Percentiles rank a stretch among this genome's conserved stretches.
These are phyloP conservation scores for Acyrthosiphon pisum DNA, from an alignment of 1,140 invertebrate genomes.

Conservation along the genomic window DNA sequence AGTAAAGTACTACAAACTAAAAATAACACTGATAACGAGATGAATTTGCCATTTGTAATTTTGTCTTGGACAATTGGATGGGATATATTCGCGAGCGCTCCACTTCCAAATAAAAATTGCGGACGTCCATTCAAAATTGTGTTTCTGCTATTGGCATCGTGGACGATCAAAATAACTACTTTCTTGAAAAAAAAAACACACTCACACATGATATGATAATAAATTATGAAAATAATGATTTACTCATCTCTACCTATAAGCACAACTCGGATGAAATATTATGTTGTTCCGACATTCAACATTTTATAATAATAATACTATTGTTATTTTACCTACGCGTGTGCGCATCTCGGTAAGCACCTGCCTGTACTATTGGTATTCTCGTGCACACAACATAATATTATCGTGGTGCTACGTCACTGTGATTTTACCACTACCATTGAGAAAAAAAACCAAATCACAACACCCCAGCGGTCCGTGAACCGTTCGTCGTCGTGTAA, in stretches of 20 bases:
- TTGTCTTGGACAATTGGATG: too few relatives aligned
- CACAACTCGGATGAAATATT: too few relatives aligned
- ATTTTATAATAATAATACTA: too few relatives aligned
- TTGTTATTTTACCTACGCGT: neutral
- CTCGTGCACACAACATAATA: neutral
- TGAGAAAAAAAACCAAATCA: neutral
- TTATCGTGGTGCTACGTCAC: neutral
- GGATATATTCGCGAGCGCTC: neutral
- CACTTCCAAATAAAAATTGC: neutral
- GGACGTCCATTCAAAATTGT: neutral
- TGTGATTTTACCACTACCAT: slow-evolving; percentile 16
- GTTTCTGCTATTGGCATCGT: neutral
- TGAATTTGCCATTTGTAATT: neutral
- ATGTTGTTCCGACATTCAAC: neutral
- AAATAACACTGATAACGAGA: neutral
- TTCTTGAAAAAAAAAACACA: neutral
- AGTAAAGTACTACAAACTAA: too few relatives aligned
- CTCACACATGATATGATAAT: too few relatives aligned
- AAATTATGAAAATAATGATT: too few relatives aligned
- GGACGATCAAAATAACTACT: neutral
- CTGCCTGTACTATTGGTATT: neutral
- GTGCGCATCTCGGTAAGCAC: neutral
- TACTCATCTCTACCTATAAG: too few relatives aligned
- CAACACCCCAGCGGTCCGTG: neutral
- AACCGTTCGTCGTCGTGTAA: neutral